A percentile compares a stretch with the other conserved stretches of the same genome.
Evolutionary conservation across 2,797 vertebrate genomes (phyloP).

Genomic region (Capromys pilorides): DNA sequence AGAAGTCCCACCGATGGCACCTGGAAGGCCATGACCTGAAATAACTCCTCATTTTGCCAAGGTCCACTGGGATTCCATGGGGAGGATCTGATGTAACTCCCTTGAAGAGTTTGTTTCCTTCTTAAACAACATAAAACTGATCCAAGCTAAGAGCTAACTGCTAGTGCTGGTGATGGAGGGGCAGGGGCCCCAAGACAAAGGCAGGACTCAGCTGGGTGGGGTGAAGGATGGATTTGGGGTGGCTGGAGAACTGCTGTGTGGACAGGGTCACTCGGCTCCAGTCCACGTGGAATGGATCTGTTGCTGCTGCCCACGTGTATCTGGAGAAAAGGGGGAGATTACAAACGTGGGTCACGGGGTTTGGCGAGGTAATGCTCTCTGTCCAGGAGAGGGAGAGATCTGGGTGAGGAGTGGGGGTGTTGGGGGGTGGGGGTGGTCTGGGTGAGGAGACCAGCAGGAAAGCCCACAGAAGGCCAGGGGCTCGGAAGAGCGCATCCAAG

Average conservation of each 20-base stretch:
- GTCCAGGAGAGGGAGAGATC: background rate
- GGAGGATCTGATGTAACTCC: background rate
- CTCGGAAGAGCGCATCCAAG: fast-evolving
- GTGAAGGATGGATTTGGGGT: background rate
- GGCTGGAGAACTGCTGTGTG: background rate
- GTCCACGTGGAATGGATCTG: background rate
- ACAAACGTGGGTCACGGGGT: fast-evolving
- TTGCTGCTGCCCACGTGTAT: fast-evolving
- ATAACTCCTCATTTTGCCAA: background rate
- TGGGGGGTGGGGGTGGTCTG: too few species aligned
- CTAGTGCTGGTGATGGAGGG: background rate
- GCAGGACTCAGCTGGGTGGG: too few species aligned
- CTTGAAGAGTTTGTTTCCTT: background rate
- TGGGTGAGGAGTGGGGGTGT: background rate
- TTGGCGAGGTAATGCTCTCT: background rate
- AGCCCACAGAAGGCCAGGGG: background rate
- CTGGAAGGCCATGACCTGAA: background rate
- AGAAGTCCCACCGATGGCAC: background rate
- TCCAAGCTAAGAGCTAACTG: background rate
- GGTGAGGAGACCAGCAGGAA: background rate
- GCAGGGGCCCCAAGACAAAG: background rate
- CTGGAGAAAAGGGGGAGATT: background rate
- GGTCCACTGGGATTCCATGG: background rate
- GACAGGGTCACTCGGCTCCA: background rate
- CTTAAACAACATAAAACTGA: background rate